Evolutionary conservation across 64 coral and sea anemone genomes (phyloP), one percentile per base, ranked within the genome.

Genomic region (Montipora efflorescens): DNA sequence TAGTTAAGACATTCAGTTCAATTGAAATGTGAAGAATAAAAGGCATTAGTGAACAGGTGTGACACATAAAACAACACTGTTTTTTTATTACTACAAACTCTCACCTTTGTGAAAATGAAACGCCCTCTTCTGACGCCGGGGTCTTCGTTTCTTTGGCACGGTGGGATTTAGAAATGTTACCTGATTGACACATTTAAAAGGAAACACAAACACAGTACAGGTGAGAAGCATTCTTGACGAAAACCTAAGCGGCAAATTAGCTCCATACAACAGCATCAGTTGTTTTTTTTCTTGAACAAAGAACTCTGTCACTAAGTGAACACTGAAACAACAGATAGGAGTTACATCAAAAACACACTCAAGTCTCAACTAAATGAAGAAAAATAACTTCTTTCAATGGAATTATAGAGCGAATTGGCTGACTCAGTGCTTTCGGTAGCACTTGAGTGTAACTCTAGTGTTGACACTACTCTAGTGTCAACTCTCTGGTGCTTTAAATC

Each of bases 201-300:
- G 98, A 82, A 99, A 99, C 45, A 99, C 78, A 90, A 99, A 99
- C 98, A 99, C 95, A 57, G 82, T 83, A 48, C 88, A 73, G 55
- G 28, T 89, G 28, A 90, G 76, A 73, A 77, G 95, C 90, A 98
- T 98, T 90, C 90, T 94, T 85, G 57, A 80, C 23, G 49, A 43
- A 87, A 93, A 72, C 19, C 1, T 23, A 50, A 50, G 82, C 43
- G 25, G 45, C 71, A 68, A 59, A 48, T 71, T 22, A 50, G 82
- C 82, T 86, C 62, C 82, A 86, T 86, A 86, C 82, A 86, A 86
- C 44, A 71, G 12, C 43, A 47, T 86, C 49, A 36, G 66, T 86
- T 86, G 1, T 36, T 36, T 36, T 36, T 36, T 86, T 71, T 23
- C 47, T 71, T 50, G 53, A 15, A 86, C 15, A 86, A 43, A 86